Conservation (phyloP, 2,797 vertebrate genomes). For the Trematomus bernacchii region DNA sequence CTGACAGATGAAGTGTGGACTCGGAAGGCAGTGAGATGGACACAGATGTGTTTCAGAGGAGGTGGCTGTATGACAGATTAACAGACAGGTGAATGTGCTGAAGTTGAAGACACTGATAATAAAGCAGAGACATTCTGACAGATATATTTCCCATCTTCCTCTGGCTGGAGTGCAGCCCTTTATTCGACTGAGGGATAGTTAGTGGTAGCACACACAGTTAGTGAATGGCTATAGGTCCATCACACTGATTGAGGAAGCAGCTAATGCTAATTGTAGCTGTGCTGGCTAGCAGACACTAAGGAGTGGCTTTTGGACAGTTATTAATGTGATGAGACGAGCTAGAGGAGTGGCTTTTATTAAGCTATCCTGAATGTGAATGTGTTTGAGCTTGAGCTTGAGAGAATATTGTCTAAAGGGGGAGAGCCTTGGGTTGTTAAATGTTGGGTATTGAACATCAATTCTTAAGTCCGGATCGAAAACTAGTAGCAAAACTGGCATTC, state of each 20-base stretch:
- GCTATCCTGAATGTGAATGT: background rate
- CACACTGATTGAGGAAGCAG: slow-evolving; percentile 53
- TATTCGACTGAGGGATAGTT: slow-evolving; percentile 38
- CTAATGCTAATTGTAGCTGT: slow-evolving; percentile 67
- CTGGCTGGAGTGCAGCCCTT: slow-evolving; percentile 32
- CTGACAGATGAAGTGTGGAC: slow-evolving; percentile 41
- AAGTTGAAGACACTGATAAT: slow-evolving; percentile 43
- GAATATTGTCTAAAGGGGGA: background rate
- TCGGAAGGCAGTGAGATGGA: slow-evolving; percentile 37
- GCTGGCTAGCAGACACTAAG: slow-evolving; percentile 58
- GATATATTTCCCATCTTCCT: slow-evolving; percentile 31
- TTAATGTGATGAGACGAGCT: slow-evolving; percentile 25
- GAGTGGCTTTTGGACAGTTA: slow-evolving; percentile 43
- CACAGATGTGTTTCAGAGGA: slow-evolving; percentile 43
- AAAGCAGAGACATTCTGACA: slow-evolving; percentile 57
- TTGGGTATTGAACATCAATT: background rate
- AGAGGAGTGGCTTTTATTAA: slow-evolving; percentile 18
- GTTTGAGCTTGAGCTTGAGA: background rate
- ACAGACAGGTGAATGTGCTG: slow-evolving; percentile 57
- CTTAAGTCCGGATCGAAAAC: background rate
- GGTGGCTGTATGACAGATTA: slow-evolving; percentile 56
- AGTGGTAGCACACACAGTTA: slow-evolving; percentile 19
- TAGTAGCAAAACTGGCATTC: background rate
- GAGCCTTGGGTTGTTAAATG: background rate
- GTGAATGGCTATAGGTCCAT: slow-evolving; percentile 37